Conservation (phyloP, 2,888 invertebrate genomes). For the Melanophora roralis region DNA sequence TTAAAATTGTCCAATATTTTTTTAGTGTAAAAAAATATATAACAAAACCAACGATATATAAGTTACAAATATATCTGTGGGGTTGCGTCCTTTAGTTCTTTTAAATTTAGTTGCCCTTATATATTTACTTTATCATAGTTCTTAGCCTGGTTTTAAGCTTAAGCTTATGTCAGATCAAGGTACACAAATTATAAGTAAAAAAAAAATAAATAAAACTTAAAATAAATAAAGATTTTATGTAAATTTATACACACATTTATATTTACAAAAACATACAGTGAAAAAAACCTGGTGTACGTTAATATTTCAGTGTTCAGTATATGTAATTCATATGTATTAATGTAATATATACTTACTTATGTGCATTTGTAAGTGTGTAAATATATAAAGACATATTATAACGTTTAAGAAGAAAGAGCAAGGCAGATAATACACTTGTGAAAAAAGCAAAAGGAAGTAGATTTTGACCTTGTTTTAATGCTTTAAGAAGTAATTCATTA, state of each 20-base stretch:
- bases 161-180: conserved; percentile 41
- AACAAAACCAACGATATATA: too few relatives aligned
- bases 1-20: too few relatives aligned
- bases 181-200: conserved; percentile 33
- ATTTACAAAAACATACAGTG: neutral
- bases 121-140: conserved; percentile 40
- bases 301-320: conserved; percentile 33
- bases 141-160: conserved; percentile 43
- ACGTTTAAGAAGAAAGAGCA: too few relatives aligned
- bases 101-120: conserved; percentile 23
- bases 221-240: neutral
- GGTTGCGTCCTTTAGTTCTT: neutral
- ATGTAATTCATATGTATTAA: neutral
- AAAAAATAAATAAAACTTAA: conserved; percentile 30
- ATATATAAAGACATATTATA: too few relatives aligned
- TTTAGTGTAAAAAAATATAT: too few relatives aligned
- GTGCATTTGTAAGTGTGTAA: neutral
- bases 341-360: neutral
- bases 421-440: conserved; percentile 31
- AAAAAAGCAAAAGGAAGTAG: conserved; percentile 36
- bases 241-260: neutral
- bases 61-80: neutral
- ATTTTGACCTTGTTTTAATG: conserved; percentile 39
- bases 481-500: conserved; percentile 37
- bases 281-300: neutral